Evolutionary conservation across 1,140 invertebrate genomes (phyloP).

Genomic region (Doryteuthis pealeii): DNA sequence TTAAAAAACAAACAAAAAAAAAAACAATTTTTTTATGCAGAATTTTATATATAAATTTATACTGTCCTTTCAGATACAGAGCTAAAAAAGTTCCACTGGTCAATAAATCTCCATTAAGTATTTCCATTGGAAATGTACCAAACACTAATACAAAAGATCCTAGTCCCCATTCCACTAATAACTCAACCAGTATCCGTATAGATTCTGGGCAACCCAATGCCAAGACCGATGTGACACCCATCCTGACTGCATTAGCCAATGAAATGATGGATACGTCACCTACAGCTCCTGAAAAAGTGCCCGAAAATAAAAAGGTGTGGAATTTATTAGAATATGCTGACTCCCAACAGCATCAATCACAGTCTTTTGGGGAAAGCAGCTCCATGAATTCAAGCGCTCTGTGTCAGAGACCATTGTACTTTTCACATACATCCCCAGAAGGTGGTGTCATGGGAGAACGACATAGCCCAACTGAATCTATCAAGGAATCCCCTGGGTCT

Average conservation of each 20-base stretch:
- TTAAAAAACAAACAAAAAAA: too few relatives aligned
- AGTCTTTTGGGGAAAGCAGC: background rate
- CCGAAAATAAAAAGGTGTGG: background rate
- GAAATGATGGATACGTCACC: conserved; percentile 6
- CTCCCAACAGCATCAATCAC: background rate
- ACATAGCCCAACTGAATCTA: background rate
- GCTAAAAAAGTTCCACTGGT: too few relatives aligned
- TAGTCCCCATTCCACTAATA: background rate
- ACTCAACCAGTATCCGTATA: too few relatives aligned
- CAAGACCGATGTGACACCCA: conserved; percentile 5
- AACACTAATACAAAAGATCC: too few relatives aligned
- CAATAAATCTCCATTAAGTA: too few relatives aligned
- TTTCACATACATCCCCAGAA: background rate
- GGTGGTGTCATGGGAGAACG: background rate
- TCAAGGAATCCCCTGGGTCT: background rate
- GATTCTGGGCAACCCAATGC: background rate
- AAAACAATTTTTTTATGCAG: too few relatives aligned
- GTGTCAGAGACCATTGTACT: background rate
- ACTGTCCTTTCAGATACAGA: too few relatives aligned
- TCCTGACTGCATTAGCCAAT: background rate
- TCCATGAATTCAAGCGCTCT: background rate
- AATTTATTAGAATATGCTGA: conserved; percentile 11
- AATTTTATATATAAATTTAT: too few relatives aligned
- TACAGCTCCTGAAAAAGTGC: conserved; percentile 1
- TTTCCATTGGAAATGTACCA: too few relatives aligned